Evolutionary conservation across 2,113 vertebrate genomes (phyloP).

Genomic region (Calypte anna): DNA sequence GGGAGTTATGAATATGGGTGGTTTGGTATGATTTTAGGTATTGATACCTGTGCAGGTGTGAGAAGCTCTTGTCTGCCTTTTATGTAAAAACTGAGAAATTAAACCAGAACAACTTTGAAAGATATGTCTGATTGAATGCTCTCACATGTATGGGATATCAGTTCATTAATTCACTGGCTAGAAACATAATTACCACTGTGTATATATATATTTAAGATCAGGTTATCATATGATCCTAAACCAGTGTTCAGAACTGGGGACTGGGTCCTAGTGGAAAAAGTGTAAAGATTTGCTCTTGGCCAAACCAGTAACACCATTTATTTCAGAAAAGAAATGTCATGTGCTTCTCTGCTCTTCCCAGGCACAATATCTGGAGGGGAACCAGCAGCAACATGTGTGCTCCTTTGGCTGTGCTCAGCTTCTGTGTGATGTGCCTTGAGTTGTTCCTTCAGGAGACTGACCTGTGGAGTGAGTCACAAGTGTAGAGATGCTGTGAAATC

Average conservation of each 20-base stretch:
- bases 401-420: not conserved
- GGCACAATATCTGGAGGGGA: not conserved
- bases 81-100: not conserved
- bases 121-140: not conserved
- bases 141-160: not conserved
- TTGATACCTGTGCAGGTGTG: not conserved
- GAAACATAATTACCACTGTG: fast-evolving
- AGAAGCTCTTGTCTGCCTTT: not conserved
- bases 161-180: not conserved
- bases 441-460: not conserved
- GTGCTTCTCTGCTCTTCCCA: not conserved
- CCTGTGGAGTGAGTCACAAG: not conserved
- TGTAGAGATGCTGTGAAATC: not conserved
- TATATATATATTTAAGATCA: not conserved
- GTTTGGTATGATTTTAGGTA: not conserved
- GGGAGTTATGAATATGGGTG: not conserved
- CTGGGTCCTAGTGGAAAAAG: not conserved
- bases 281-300: not conserved
- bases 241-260: not conserved
- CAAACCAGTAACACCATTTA: not conserved
- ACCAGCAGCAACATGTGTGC: not conserved
- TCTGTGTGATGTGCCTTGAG: not conserved
- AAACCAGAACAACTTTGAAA: not conserved
- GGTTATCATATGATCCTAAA: not conserved
- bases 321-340: not conserved